Base-by-base conservation (phyloP, 2,888 invertebrate genomes). In the Tanypteryx hageni region DNA sequence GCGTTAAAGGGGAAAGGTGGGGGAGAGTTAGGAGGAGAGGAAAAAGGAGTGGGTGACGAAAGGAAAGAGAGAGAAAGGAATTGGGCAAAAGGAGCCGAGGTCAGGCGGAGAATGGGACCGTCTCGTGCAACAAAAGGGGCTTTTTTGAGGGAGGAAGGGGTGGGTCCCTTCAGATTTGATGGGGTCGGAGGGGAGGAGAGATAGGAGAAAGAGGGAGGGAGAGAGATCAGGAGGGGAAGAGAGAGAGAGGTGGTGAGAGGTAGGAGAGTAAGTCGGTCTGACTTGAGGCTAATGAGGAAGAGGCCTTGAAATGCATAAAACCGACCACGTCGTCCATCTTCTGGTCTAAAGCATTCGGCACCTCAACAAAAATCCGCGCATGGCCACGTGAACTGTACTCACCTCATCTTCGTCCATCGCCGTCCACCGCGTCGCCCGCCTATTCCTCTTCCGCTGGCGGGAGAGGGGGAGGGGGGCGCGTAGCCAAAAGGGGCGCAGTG, bases 321-420 rank as follows among this genome's bases (percentile, higher is more conserved):
- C 76, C 76, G 18, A 68, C 18, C 68, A 1, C 68, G 68, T 76
- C 76, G 22, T 11, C 22, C 76, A 27, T 44, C 44, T 44, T 44
- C 44, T 5, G 44, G 5, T 44, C 76, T n/a, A 27, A 76, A 76
- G 44, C 22, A 13, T 76, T 76, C 22, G 76, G 22, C 27, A 76
- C 76, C 76, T 76, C 27, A 22, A 27, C 76, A 11, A 76, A 76
- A 76, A 76, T 27, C 44, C 44, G 76, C n/a, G 22, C 76, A 11
- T 27, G 22, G 22, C 68, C 76, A 27, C 9, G 18, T 10, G 68
- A 13, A 27, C 27, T 76, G n/a, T 59, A 89, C 89, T 89, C 64
- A 89, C 86, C 85, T 89, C 89, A 89, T 44, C 89, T 64, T 89
- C 64, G 31, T 89, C 89, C 89, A 89, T 89, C 31, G 89, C 89